Conservation (phyloP, 1,140 invertebrate species). For the Gryon sp. region DNA sequence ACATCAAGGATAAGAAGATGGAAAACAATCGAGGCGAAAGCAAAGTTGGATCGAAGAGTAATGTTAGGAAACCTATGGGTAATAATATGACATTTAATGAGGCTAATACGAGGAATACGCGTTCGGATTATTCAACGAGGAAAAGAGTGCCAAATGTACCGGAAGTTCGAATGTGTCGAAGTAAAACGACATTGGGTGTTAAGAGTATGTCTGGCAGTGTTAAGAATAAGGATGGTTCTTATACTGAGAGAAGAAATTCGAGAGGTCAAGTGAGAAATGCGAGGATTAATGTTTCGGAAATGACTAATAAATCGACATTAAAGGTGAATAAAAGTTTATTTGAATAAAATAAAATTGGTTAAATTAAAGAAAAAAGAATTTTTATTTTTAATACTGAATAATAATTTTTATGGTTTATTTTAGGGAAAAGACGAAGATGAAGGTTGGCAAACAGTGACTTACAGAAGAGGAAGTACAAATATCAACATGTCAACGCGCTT, state of each 20-base stretch:
- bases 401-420: too few relatives aligned
- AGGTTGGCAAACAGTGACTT: conserved; percentile 85
- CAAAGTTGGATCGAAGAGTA: conserved; percentile 35
- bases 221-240: conserved; percentile 68
- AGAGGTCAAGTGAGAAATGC: conserved; percentile 39
- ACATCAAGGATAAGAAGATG: conserved; percentile 23
- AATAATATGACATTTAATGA: conserved; percentile 29
- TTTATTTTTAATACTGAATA: not conserved
- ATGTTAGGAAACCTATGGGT: conserved; percentile 35
- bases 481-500: conserved; percentile 78
- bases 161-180: conserved; percentile 72
- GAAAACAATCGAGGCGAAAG: conserved; percentile 21
- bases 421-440: conserved; percentile 74
- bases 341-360: too few relatives aligned
- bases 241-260: conserved; percentile 66
- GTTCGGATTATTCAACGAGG: conserved; percentile 77
- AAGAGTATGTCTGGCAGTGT: conserved; percentile 57
- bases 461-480: conserved; percentile 75
- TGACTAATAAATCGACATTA: not conserved
- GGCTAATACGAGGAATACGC: conserved; percentile 41
- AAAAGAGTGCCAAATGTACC: conserved; percentile 33
- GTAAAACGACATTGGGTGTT: conserved; percentile 75
- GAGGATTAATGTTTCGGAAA: conserved; percentile 67
- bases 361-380: conserved; percentile 56
- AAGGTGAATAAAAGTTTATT: not conserved